Evolutionary conservation across 2,888 invertebrate species (phyloP).

Genomic region (Megalurothrips usitatus): DNA sequence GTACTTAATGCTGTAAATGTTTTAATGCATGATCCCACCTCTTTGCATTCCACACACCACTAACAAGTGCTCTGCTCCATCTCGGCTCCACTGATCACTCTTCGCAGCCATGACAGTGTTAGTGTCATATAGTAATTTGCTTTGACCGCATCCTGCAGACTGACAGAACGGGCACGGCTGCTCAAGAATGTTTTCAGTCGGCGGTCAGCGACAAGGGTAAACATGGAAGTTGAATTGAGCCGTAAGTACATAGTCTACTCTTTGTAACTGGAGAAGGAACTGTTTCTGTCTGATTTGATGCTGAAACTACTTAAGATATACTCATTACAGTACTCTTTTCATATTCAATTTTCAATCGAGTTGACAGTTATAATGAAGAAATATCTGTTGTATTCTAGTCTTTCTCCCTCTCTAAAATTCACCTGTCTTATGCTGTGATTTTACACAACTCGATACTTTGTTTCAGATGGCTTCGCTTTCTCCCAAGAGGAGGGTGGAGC

Average conservation of each 20-base stretch:
- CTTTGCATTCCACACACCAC: constrained; percentile 11
- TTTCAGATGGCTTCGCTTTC: constrained; percentile 94
- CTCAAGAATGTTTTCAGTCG: constrained; percentile 89
- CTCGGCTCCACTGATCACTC: constrained; percentile 20
- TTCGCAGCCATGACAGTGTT: constrained; percentile 24
- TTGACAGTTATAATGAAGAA: background rate
- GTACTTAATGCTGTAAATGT: too few relatives aligned
- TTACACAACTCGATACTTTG: constrained; percentile 28
- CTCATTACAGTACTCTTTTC: background rate
- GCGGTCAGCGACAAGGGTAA: constrained; percentile 69
- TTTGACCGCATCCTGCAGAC: constrained; percentile 59
- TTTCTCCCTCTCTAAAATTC: background rate
- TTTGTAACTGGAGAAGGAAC: background rate
- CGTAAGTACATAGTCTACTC: constrained; percentile 65
- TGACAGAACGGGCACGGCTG: constrained; percentile 94
- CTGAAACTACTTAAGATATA: too few relatives aligned
- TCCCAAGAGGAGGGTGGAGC: constrained; percentile 98
- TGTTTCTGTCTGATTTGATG: too few relatives aligned
- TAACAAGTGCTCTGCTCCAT: constrained; percentile 16
- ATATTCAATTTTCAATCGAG: background rate
- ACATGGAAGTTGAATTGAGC: constrained; percentile 84
- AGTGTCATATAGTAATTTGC: constrained; percentile 18
- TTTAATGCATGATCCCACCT: background rate
- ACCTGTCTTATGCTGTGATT: background rate
- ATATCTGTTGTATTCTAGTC: background rate